phyloP scores from a whole-genome alignment of 2,113 vertebrate species.

The Nothobranchius kuhntae region DNA sequence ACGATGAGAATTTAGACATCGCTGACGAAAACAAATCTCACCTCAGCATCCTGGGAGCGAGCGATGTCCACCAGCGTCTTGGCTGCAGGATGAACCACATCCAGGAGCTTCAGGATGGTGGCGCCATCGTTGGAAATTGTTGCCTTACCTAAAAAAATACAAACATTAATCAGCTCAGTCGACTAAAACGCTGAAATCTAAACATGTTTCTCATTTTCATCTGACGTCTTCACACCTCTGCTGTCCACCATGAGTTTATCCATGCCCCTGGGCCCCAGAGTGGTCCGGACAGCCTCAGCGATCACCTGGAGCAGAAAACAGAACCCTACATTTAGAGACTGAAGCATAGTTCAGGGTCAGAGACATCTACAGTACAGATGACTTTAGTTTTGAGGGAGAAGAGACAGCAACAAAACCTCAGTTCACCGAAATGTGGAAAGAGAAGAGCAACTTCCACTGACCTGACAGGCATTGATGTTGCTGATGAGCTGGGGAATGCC shows the following conservation, averaged over 20 bases:
- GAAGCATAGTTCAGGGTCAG: not conserved
- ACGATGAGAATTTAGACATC: not conserved
- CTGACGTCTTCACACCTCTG: conserved; percentile 84
- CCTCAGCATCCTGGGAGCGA: conserved; percentile 97
- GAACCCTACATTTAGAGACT: not conserved
- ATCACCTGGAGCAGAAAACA: conserved; percentile 85
- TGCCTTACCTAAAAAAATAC: conserved; percentile 85
- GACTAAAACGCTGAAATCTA: not conserved
- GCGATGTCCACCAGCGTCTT: conserved; percentile 98
- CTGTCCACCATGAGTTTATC: conserved; percentile 97
- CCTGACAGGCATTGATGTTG: conserved; percentile 98
- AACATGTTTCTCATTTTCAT: no score
- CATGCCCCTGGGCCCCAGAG: conserved; percentile 96
- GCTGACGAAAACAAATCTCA: conserved; percentile 42
- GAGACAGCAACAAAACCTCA: no score
- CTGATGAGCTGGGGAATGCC: conserved; percentile 94
- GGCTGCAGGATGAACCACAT: conserved; percentile 95
- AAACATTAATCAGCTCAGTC: not conserved
- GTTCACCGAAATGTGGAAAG: accelerated
- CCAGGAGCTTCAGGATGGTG: conserved; percentile 96
- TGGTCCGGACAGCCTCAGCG: conserved; percentile 93
- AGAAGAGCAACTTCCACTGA: not conserved
- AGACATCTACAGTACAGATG: no score
- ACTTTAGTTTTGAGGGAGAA: no score
- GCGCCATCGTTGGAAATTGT: conserved; percentile 98